Evolutionary conservation across 2,888 invertebrate species (phyloP).

Genomic region (Rhagium mordax): DNA sequence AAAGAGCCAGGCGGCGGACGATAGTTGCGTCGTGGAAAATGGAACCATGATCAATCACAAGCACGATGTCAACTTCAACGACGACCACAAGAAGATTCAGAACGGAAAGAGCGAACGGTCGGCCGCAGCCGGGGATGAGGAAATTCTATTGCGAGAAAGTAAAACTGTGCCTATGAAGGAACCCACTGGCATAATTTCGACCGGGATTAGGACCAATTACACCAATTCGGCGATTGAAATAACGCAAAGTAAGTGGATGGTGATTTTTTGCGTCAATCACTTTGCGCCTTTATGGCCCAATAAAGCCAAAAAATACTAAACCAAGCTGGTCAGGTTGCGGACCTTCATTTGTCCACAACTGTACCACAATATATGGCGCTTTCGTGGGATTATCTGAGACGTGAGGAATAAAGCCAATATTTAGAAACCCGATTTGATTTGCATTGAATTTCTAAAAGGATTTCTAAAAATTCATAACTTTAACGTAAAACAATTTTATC

Average conservation of each 20-base stretch:
- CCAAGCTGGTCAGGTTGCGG: no score
- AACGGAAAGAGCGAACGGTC: background rate
- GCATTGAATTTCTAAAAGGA: no score
- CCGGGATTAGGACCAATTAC: slow-evolving; percentile 39
- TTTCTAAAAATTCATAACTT: no score
- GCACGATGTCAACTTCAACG: slow-evolving; percentile 24
- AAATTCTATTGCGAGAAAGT: slow-evolving; percentile 9
- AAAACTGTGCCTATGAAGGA: slow-evolving; percentile 14
- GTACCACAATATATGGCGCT: no score
- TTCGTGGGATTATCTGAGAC: no score
- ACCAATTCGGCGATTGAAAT: slow-evolving; percentile 45
- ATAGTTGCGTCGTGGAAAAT: slow-evolving; percentile 3
- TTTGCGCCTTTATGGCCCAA: no score
- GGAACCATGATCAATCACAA: slow-evolving; percentile 8
- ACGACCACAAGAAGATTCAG: background rate
- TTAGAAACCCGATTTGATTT: no score
- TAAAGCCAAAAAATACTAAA: no score
- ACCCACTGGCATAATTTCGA: slow-evolving; percentile 30
- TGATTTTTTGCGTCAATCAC: no score
- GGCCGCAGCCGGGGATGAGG: background rate
- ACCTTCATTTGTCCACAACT: no score
- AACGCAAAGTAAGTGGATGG: slow-evolving; percentile 44
- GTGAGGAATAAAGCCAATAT: no score
- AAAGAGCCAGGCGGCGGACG: background rate
- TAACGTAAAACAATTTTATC: no score